phyloP scores from a whole-genome alignment of 1,140 invertebrate genomes.

The Zaprionus gabonicus region DNA sequence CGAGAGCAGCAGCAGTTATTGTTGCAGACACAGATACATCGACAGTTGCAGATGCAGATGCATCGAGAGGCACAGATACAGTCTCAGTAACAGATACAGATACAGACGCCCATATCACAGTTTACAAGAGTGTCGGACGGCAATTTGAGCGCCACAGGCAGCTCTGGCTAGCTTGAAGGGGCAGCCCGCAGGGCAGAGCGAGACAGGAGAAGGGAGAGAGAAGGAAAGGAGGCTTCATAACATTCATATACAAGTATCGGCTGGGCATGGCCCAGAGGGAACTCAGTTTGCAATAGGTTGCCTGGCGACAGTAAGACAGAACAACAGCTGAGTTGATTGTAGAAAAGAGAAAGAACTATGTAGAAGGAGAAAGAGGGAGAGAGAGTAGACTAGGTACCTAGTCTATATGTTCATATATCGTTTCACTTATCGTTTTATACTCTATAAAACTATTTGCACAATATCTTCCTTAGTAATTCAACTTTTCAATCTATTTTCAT shows the following conservation, averaged over 20 bases:
- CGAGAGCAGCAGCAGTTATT: too few relatives aligned
- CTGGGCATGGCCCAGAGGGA: background rate
- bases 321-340: background rate
- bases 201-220: background rate
- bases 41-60: too few relatives aligned
- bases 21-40: background rate
- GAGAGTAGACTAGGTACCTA: too few relatives aligned
- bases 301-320: background rate
- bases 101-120: conserved; percentile 10
- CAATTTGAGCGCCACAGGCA: conserved; percentile 25
- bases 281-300: background rate
- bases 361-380: background rate
- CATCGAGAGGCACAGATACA: conserved; percentile 2
- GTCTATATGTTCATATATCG: background rate
- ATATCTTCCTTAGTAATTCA: background rate
- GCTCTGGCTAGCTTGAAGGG: background rate
- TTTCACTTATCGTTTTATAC: background rate
- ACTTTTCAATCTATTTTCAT: background rate
- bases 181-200: background rate
- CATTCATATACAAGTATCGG: background rate
- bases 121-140: conserved; percentile 28
- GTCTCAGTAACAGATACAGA: background rate
- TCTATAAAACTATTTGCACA: background rate
- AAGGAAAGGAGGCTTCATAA: background rate
- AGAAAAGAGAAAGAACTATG: background rate